Conservation (phyloP, 2,113 vertebrate genomes). For the cattle (Bos taurus) region DNA sequence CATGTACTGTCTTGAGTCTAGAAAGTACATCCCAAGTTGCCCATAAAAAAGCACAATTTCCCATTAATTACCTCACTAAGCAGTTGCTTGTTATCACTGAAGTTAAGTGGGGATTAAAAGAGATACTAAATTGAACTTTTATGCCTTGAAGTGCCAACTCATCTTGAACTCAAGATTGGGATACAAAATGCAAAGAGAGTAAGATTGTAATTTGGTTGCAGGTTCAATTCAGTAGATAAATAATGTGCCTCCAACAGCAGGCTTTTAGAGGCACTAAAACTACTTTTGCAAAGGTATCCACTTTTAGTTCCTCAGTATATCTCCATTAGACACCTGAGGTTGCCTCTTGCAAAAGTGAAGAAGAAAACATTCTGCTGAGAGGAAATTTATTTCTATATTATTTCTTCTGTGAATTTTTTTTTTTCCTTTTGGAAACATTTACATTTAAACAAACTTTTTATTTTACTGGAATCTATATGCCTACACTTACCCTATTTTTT, state of each 20-base stretch:
- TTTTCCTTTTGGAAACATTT: conserved; percentile 43
- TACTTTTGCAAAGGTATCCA: conserved; percentile 36
- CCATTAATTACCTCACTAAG: conserved; percentile 66
- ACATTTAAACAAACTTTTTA: conserved; percentile 72
- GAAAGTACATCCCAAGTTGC: conserved; percentile 27
- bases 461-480: conserved; percentile 61
- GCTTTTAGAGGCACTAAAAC: conserved; percentile 63
- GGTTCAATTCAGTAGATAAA: conserved; percentile 53
- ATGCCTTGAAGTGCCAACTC: conserved; percentile 63
- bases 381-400: conserved; percentile 59
- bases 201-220: conserved; percentile 61
- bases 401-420: conserved; percentile 53
- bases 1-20: not conserved
- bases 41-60: conserved; percentile 43
- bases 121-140: conserved; percentile 61
- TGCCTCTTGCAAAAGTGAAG: conserved; percentile 44
- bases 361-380: conserved; percentile 49
- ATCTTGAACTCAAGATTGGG: conserved; percentile 62
- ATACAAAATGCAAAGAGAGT: conserved; percentile 38
- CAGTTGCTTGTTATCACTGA: conserved; percentile 57
- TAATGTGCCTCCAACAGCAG: conserved; percentile 39
- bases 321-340: conserved; percentile 65
- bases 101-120: conserved; percentile 67
- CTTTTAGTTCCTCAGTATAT: conserved; percentile 59
- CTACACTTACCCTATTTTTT: conserved; percentile 27